These are phyloP conservation scores for Neoniphon sammara DNA, from an alignment of 2,797 vertebrate species.

Conservation along the genomic window DNA sequence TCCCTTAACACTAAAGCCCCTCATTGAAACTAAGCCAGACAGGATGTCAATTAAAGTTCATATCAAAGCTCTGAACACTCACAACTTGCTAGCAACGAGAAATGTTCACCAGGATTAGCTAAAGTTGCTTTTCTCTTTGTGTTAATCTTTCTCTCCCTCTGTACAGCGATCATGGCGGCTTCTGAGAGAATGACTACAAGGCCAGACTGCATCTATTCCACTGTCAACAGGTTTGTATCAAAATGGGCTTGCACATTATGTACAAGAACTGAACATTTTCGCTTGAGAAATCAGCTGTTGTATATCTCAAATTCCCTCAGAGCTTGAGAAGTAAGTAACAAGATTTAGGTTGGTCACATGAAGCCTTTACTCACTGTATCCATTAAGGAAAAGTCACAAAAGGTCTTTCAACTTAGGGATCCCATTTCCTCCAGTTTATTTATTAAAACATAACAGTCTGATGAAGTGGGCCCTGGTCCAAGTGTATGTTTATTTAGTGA, in stretches of 20 bases:
- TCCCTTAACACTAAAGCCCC: too few species aligned
- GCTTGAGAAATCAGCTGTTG: not conserved
- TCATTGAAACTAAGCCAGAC: too few species aligned
- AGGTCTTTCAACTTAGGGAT: slow-evolving; percentile 64
- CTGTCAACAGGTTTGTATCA: slow-evolving; percentile 68
- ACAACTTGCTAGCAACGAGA: too few species aligned
- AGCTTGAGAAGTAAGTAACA: slow-evolving; percentile 43
- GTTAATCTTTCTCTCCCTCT: slow-evolving; percentile 1
- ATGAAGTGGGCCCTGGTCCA: slow-evolving; percentile 76
- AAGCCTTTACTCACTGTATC: slow-evolving; percentile 48
- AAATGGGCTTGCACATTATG: not conserved
- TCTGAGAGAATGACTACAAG: slow-evolving; percentile 65
- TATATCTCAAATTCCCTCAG: not conserved
- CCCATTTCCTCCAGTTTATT: slow-evolving; percentile 82
- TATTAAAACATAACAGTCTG: slow-evolving; percentile 73
- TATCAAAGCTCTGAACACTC: too few species aligned
- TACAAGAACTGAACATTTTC: not conserved
- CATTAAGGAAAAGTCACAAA: slow-evolving; percentile 54
- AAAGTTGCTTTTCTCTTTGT: not conserved
- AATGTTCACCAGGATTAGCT: not conserved
- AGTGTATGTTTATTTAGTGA: slow-evolving; percentile 77
- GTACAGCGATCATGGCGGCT: slow-evolving; percentile 61
- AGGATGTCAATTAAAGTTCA: too few species aligned
- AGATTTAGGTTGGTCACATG: not conserved
- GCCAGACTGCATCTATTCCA: slow-evolving; percentile 59